Evolutionary conservation across 2,113 vertebrate species (phyloP), one percentile per base, ranked within the genome.

Genomic region (Ceuthmochares aereus): DNA sequence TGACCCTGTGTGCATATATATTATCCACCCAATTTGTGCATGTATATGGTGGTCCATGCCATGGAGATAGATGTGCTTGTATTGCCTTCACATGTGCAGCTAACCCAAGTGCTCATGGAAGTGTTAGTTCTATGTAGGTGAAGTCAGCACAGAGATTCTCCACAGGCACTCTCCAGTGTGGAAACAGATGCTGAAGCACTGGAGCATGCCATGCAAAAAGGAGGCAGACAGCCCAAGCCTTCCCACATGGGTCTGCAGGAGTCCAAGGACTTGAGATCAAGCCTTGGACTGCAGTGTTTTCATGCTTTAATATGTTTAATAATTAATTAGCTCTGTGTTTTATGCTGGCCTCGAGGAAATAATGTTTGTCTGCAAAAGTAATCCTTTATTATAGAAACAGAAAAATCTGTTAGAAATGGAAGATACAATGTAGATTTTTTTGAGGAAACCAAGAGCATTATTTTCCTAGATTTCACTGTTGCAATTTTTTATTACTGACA

Each of bases 301-400:
- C 0, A 0, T 69, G 69, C 9, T 0, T 63, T 79, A 75, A 36
- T 47, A 29, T 1, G 27, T 73, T 96, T 70, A 84, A 82, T 95
- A 91, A 91, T 82, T 66, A 23, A 93, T 84, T 82, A 80, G 16
- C 64, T 69, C 67, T 80, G 58, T 78, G 54, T 25, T 93, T 79
- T 68, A 21, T 79, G 62, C 22, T 66, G 37, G 51, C 37, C 17
- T 70, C 55, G 56, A 84, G 67, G 62, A 93, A 92, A 75, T 52
- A 72, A 58, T 55, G 25, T 55, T 93, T 77, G 45, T 67, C 87
- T 60, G 37, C n/a, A 32, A 32, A 72, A 91, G 43, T 56, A 63
- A 59, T 90, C 59, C 51, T 80, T 51, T 54, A 21, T 80, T 80
- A 22, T 2, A 40, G 73, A 67, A 93, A 45, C 18, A 80, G 84